These are phyloP conservation scores for Ailurus styani DNA, from an alignment of 2,113 vertebrate species.

Conservation along the genomic window DNA sequence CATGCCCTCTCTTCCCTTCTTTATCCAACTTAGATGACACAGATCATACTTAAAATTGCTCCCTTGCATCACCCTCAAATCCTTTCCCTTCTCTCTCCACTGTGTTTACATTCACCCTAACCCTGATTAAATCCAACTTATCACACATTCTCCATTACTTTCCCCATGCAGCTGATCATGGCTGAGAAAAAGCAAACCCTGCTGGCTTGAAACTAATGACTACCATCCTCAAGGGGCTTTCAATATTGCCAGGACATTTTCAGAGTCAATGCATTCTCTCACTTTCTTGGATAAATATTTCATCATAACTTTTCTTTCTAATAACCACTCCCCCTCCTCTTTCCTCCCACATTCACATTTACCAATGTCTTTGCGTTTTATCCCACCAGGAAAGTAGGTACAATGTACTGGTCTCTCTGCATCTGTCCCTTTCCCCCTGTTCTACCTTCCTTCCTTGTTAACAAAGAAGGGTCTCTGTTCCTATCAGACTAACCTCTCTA, in stretches of 20 bases:
- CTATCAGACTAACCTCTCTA: background rate
- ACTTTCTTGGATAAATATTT: slow-evolving; percentile 32
- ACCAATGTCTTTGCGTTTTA: background rate
- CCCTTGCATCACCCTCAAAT: background rate
- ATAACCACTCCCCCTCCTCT: background rate
- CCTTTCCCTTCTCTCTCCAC: background rate
- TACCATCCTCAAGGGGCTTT: background rate
- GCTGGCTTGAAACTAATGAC: slow-evolving; percentile 13
- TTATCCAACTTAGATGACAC: background rate
- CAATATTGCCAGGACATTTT: background rate
- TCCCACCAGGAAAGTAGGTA: background rate
- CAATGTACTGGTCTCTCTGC: background rate
- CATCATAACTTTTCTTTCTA: background rate
- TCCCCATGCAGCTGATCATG: background rate
- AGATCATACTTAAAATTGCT: background rate
- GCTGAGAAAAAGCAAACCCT: background rate
- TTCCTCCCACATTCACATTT: background rate
- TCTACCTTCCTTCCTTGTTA: background rate
- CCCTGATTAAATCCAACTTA: background rate
- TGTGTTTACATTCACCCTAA: background rate
- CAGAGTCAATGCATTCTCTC: background rate
- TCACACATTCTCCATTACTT: background rate
- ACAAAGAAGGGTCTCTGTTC: background rate
- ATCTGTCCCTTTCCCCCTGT: background rate
- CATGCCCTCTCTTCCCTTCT: background rate